Evolutionary conservation across 2,113 vertebrate genomes (phyloP).

Genomic region (Plecotus auritus): DNA sequence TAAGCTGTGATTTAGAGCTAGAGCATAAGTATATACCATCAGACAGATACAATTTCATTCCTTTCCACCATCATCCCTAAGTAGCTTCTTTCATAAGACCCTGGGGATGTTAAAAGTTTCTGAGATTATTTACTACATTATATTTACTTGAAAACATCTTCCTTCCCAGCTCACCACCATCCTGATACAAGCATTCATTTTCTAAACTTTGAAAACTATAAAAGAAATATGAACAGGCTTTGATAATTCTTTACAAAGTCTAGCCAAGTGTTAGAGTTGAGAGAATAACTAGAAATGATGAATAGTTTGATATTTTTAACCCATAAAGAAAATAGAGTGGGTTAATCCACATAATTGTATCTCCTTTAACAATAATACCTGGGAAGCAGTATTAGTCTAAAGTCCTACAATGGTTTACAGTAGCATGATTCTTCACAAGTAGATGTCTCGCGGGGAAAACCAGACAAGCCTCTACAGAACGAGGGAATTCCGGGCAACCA

Average conservation of each 20-base stretch:
- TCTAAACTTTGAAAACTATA: not conserved
- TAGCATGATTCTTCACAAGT: not conserved
- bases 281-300: not conserved
- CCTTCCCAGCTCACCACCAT: not conserved
- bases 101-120: not conserved
- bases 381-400: not conserved
- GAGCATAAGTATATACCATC: not conserved
- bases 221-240: not conserved
- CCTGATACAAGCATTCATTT: slow-evolving; percentile 24
- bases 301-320: not conserved
- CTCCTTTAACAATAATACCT: not conserved
- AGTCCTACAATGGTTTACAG: not conserved
- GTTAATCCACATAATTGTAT: slow-evolving; percentile 7
- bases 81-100: not conserved
- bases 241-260: not conserved
- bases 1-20: slow-evolving; percentile 32
- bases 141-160: not conserved
- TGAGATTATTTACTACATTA: slow-evolving; percentile 34
- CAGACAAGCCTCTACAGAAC: not conserved
- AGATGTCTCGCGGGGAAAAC: slow-evolving; percentile 8
- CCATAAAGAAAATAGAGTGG: not conserved
- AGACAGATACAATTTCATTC: not conserved
- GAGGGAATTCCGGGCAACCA: not conserved
- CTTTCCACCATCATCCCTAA: not conserved
- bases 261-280: not conserved